Evolutionary conservation across 2,888 invertebrate species (phyloP), one percentile per base, ranked within the genome.

Genomic region (Dascillus cervinus): DNA sequence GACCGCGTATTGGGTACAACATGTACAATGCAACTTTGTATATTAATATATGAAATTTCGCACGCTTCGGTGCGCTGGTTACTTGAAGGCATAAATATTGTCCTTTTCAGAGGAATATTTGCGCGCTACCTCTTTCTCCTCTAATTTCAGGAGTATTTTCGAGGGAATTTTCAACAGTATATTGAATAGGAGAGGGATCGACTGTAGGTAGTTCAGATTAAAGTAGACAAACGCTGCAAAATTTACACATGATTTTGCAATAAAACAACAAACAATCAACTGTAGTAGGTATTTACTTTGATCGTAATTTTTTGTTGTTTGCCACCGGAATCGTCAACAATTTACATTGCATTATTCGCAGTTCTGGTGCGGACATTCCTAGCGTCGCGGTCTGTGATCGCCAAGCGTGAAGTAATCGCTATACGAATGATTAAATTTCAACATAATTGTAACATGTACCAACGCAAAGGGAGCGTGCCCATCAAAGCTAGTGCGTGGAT

Each of bases 341-440:
- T 64, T 63, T 63, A 58, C 61, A 62, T 62, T 60, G 60, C 53
- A 60, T 60, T 59, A 62, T 61, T 60, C 52, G 53, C 52, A 50
- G 52, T 53, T 59, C 59, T 64, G 63, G 51, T 55, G 54, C 58
- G 60, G 64, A 64, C 64, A 63, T 62, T 63, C 62, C 64, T 58
- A 49, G 58, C 62, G 61, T 62, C 60, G 58, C 58, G 53, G 53
- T 56, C 62, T 64, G 62, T 65, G 65, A 65, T 65, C 64, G 60
- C 50, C 49, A 52, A 62, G 56, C 58, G 65, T 60, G 52, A 64
- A 62, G 50, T 60, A 61, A 62, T 61, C 60, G 62, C 58, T 62
- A 59, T 57, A 60, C 63, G 55, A 65, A 61, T 65, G 64, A 65
- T 65, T 65, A 65, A 64, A 65, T 64, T 65, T 63, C 64, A 61